A percentile compares a stretch with the other conserved stretches of the same genome.
Evolutionary conservation across 35 echinoderm and acorn worm genomes (phyloP).

Genomic region (Heliocidaris tuberculata): DNA sequence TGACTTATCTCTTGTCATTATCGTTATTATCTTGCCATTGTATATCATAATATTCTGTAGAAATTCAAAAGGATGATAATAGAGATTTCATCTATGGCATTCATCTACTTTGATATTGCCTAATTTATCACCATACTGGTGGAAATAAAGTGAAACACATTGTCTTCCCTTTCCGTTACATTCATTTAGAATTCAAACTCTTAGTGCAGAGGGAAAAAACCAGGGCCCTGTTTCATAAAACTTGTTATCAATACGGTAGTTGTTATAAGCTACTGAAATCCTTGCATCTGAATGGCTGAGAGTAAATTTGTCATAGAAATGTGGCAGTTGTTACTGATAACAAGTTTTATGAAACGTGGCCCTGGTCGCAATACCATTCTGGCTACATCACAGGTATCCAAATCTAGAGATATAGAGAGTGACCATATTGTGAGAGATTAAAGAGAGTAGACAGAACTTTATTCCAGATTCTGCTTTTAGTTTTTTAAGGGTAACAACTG

Average conservation of each 20-base stretch:
- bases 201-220: background rate
- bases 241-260: too few species aligned
- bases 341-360: too few species aligned
- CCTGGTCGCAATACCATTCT: background rate
- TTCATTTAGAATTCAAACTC: background rate
- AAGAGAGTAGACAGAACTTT: background rate
- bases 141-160: background rate
- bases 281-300: too few species aligned
- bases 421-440: background rate
- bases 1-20: too few species aligned
- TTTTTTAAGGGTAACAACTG: background rate
- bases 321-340: too few species aligned
- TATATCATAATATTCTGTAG: too few species aligned
- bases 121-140: background rate
- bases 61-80: too few species aligned
- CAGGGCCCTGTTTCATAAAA: too few species aligned
- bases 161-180: background rate
- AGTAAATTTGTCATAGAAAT: too few species aligned
- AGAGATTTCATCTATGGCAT: too few species aligned
- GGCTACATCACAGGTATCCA: background rate
- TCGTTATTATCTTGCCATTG: too few species aligned
- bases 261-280: too few species aligned
- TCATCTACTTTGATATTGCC: background rate
- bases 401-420: background rate
- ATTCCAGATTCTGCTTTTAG: background rate